These are phyloP conservation scores for Bombus haemorrhoidalis DNA, from an alignment of 1,140 invertebrate species.

Conservation along the genomic window DNA sequence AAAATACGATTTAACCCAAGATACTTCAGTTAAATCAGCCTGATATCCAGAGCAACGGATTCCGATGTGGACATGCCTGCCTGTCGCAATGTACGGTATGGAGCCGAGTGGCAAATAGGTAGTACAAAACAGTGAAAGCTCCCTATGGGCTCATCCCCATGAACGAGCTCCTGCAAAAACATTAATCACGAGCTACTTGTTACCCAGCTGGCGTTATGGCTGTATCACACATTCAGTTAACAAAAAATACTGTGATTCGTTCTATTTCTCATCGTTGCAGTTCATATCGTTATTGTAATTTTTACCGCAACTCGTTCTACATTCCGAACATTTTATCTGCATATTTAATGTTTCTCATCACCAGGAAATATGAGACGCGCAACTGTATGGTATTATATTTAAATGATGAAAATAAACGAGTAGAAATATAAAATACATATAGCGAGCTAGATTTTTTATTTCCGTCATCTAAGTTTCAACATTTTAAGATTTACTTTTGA, in stretches of 20 bases:
- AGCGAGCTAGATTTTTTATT: no score
- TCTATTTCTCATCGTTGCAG: not conserved
- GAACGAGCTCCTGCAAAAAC: constrained; percentile 74
- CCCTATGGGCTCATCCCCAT: constrained; percentile 70
- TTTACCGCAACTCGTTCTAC: not conserved
- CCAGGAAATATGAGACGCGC: not conserved
- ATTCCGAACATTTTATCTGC: not conserved
- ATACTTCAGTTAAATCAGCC: constrained; percentile 20
- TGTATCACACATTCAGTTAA: constrained; percentile 71
- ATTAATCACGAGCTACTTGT: constrained; percentile 77
- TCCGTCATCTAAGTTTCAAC: no score
- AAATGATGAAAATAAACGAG: not conserved
- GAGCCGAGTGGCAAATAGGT: constrained; percentile 67
- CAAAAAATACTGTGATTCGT: constrained; percentile 52
- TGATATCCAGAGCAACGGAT: constrained; percentile 33
- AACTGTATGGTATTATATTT: not conserved
- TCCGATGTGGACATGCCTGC: constrained; percentile 17
- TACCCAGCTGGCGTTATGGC: constrained; percentile 69
- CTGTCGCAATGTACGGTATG: constrained; percentile 60
- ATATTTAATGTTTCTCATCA: not conserved
- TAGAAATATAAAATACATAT: not conserved
- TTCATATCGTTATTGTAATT: not conserved
- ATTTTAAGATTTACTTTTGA: no score
- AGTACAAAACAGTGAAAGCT: constrained; percentile 69
- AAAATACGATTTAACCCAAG: constrained; percentile 9